Evolutionary conservation across 2,797 vertebrate genomes (phyloP).

Genomic region (Rhinichthys osculus): DNA sequence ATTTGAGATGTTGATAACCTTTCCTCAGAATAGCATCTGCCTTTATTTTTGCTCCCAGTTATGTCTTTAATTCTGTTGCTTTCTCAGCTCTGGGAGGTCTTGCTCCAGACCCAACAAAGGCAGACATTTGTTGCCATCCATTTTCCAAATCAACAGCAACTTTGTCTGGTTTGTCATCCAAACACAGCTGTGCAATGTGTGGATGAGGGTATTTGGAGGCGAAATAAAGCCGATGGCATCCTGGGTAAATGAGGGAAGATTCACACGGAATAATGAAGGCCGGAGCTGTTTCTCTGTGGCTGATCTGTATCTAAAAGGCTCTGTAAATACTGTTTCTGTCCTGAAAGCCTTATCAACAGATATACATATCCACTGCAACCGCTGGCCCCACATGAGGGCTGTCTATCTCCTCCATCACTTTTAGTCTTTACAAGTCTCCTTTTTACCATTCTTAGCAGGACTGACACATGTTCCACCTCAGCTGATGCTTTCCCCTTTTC

Average conservation of each 20-base stretch:
- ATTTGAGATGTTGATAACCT: neutral
- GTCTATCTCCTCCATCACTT: constrained; percentile 76
- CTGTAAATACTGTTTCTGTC: constrained; percentile 82
- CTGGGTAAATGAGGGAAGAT: constrained; percentile 84
- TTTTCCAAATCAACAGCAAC: constrained; percentile 76
- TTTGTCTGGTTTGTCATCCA: constrained; percentile 75
- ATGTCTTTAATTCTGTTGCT: constrained; percentile 62
- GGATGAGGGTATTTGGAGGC: constrained; percentile 81
- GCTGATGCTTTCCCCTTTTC: constrained; percentile 71
- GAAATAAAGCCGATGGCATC: constrained; percentile 82
- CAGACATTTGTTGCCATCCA: constrained; percentile 74
- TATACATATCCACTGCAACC: constrained; percentile 84
- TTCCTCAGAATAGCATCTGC: neutral
- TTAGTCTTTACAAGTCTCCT: constrained; percentile 69
- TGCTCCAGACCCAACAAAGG: constrained; percentile 70
- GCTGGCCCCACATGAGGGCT: constrained; percentile 81
- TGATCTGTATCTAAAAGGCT: constrained; percentile 83
- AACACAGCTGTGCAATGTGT: constrained; percentile 70
- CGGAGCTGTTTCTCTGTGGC: constrained; percentile 79
- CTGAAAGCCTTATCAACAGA: constrained; percentile 82
- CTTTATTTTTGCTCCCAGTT: neutral
- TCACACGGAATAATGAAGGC: constrained; percentile 83
- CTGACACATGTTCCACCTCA: constrained; percentile 72
- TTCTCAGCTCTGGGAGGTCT: constrained; percentile 67
- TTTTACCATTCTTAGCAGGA: constrained; percentile 67